Base-by-base conservation (phyloP, 2,888 invertebrate species). In the Drosophila birchii region DNA sequence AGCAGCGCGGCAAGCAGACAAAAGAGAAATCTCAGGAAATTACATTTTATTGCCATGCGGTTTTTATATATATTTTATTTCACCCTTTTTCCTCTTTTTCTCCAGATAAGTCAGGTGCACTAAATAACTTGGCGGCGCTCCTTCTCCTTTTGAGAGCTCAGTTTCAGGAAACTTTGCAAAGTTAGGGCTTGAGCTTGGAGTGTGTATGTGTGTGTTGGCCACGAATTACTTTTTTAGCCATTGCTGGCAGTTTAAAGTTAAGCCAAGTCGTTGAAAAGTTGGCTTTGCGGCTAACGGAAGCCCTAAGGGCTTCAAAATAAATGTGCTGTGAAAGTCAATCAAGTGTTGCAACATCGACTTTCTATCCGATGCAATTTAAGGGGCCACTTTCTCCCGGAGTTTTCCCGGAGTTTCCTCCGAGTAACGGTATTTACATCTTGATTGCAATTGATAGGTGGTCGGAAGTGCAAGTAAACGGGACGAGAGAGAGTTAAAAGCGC, bases 291-390 rank as follows among this genome's bases (percentile, higher is more conserved):
- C 68, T 67, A 60, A 49, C 55, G 43, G 51, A 60, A 68, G 61
- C 74, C 55, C 56, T 6, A 71, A 68, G 62, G 68, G 66, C 53
- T 61, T 67, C 57, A 76, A 79, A 84, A 88, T 84, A 84, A 84
- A 84, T 84, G 84, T 81, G 84, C 88, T 88, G 88, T 80, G 84
- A 84, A 84, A 84, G 87, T 84, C 84, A 84, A 84, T 84, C 88
- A 88, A 84, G 84, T 86, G 84, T 86, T 83, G 86, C 89, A 88
- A 18, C 68, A 68, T 69, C 67, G 67, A 47, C 66, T 64, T 43
- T 64, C 64, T 51, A 64, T 51, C 66, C 49, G 32, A 49, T 43
- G 59, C 64, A 23, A 69, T 78, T 75, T 76, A 76, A 64, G 58
- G 43, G 67, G 60, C 58, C 32, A 72, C 59, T 72, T 66, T 70